These are phyloP conservation scores for Ceratina calcarata DNA, from an alignment of 1,140 invertebrate species.

Conservation along the genomic window DNA sequence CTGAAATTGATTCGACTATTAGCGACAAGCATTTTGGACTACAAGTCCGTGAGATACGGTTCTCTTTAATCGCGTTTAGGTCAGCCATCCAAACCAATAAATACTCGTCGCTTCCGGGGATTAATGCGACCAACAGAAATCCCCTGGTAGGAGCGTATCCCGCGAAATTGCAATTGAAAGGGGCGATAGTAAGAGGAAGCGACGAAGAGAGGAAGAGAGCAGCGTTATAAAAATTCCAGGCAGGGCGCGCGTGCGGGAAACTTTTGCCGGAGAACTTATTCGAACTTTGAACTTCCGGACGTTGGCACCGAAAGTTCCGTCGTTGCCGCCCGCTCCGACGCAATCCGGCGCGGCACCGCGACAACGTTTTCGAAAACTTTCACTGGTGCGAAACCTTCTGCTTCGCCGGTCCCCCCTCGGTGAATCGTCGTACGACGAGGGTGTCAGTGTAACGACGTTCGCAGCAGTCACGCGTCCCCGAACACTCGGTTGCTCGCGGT, in stretches of 20 bases:
- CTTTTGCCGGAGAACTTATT: slow-evolving; percentile 8
- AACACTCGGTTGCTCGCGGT: slow-evolving; percentile 71
- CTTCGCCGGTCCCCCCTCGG: background rate
- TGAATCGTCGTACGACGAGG: slow-evolving; percentile 16
- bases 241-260: background rate
- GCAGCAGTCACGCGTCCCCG: slow-evolving; percentile 47
- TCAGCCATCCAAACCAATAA: background rate
- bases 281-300: slow-evolving; percentile 5
- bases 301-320: background rate
- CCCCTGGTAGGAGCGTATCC: background rate
- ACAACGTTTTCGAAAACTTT: slow-evolving; percentile 9
- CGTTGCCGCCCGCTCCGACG: no score
- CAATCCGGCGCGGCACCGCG: no score
- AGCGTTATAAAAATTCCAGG: background rate
- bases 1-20: no score
- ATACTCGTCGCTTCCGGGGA: no score
- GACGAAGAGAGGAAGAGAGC: background rate
- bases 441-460: slow-evolving; percentile 38
- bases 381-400: background rate
- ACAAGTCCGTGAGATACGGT: no score
- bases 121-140: slow-evolving; percentile 16
- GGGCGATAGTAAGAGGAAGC: background rate
- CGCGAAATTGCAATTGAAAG: slow-evolving; percentile 14
- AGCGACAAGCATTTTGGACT: no score
- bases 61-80: background rate